Evolutionary conservation across 2,797 vertebrate species (phyloP).

Genomic region (Melanogrammus aeglefinus): DNA sequence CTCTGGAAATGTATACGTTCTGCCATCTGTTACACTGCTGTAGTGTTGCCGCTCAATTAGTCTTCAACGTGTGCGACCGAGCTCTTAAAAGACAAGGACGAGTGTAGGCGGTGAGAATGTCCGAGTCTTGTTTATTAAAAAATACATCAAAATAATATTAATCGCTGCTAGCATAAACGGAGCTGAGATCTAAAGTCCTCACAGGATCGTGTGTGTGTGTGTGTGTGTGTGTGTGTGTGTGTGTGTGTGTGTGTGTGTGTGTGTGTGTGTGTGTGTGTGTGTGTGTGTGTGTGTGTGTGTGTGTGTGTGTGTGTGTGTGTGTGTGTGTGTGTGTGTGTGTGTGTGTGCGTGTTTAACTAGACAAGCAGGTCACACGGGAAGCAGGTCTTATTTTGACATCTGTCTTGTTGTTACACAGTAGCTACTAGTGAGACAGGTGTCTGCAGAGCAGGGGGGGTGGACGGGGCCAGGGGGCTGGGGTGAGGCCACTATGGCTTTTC

Average conservation of each 20-base stretch:
- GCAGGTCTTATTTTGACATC: conserved; percentile 59
- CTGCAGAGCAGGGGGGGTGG: not conserved
- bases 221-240: conserved; percentile 11
- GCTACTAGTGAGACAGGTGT: conserved; percentile 65
- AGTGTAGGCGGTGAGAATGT: too few species aligned
- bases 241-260: conserved; percentile 26
- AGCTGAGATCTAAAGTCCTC: too few species aligned
- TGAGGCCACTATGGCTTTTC: conserved; percentile 60
- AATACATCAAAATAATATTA: too few species aligned
- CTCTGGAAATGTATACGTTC: too few species aligned
- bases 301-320: conserved; percentile 49
- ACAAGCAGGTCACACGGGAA: conserved; percentile 52
- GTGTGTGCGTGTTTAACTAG: conserved; percentile 53
- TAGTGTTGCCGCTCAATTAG: too few species aligned
- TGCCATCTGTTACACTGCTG: too few species aligned
- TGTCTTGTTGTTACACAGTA: conserved; percentile 67
- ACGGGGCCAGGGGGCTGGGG: conserved; percentile 1
- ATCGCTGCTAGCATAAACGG: too few species aligned
- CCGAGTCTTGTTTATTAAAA: too few species aligned
- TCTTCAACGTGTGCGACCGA: too few species aligned
- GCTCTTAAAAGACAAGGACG: too few species aligned
- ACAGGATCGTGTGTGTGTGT: conserved; percentile 16
- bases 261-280: not conserved
- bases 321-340: conserved; percentile 68
- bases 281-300: conserved; percentile 39